Evolutionary conservation across 2,113 vertebrate genomes (phyloP).

Genomic region (Amphilophus citrinellus): DNA sequence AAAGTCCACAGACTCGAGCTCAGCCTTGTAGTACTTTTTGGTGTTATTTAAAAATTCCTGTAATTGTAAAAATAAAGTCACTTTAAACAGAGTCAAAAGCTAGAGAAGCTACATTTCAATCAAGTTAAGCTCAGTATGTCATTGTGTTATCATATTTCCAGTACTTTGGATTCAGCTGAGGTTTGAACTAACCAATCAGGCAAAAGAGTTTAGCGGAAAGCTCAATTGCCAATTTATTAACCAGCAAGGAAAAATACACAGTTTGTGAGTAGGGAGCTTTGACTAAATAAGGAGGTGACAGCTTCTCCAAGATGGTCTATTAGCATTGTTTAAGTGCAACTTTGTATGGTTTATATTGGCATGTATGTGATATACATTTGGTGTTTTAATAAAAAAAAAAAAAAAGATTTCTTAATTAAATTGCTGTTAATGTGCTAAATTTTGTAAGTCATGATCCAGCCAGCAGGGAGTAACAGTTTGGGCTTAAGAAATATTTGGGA

Average conservation of each 20-base stretch:
- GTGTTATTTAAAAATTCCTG: slow-evolving; percentile 69
- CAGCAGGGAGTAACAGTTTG: background rate
- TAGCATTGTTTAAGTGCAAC: background rate
- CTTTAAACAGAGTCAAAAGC: background rate
- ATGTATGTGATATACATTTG: too few relatives aligned
- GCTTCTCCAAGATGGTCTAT: too few relatives aligned
- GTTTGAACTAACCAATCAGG: background rate
- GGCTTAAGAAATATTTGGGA: background rate
- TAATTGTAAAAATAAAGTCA: slow-evolving; percentile 15
- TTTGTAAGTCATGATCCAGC: background rate
- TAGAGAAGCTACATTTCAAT: background rate
- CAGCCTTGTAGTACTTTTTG: slow-evolving; percentile 65
- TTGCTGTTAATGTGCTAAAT: background rate
- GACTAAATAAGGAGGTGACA: too few relatives aligned
- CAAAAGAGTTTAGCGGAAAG: background rate
- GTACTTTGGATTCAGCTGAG: background rate
- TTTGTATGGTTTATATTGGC: too few relatives aligned
- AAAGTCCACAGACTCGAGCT: slow-evolving; percentile 77
- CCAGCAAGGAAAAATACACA: too few relatives aligned
- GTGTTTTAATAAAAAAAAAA: too few relatives aligned
- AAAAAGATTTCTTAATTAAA: background rate
- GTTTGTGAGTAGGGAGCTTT: too few relatives aligned
- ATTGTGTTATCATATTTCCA: background rate
- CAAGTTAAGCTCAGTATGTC: background rate
- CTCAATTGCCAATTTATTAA: background rate